Evolutionary conservation across 2,113 vertebrate genomes (phyloP).

Genomic region (Pangasianodon gigas): DNA sequence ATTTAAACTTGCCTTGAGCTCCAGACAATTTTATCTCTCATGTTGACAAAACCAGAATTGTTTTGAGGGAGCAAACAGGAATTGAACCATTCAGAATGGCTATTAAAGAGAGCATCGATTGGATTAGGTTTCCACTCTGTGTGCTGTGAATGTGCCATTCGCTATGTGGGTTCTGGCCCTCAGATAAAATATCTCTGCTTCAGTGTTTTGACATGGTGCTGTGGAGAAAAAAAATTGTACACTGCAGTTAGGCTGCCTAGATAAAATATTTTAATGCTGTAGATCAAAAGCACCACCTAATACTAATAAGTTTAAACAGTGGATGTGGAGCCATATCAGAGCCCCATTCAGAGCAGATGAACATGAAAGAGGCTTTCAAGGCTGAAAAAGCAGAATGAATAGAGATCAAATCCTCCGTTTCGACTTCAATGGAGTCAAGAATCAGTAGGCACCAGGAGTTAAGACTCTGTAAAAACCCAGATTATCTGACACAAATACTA

Average conservation of each 20-base stretch:
- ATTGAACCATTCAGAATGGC: neutral
- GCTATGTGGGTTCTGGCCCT: constrained; percentile 10
- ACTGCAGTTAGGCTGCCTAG: neutral
- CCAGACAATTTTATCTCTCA: neutral
- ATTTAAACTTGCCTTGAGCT: neutral
- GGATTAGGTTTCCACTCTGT: constrained; percentile 20
- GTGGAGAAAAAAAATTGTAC: constrained; percentile 20
- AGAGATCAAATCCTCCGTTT: constrained; percentile 18
- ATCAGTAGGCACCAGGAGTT: constrained; percentile 4
- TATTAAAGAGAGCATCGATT: constrained; percentile 24
- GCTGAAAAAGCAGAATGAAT: constrained; percentile 31
- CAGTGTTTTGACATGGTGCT: constrained; percentile 36
- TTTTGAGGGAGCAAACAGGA: constrained; percentile 4
- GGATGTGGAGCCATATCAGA: constrained; percentile 9
- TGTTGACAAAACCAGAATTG: neutral
- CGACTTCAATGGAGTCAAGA: constrained; percentile 34
- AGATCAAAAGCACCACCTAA: constrained; percentile 40
- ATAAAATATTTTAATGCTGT: constrained; percentile 38
- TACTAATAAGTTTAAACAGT: constrained; percentile 35
- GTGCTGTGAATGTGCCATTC: constrained; percentile 11
- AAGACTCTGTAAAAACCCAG: constrained; percentile 9
- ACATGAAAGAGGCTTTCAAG: constrained; percentile 33
- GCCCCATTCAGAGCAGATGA: constrained; percentile 34
- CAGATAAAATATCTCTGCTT: constrained; percentile 26
- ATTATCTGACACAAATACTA: constrained; percentile 17